Base-by-base conservation (phyloP, 2,113 vertebrate genomes). In the Rana temporaria region DNA sequence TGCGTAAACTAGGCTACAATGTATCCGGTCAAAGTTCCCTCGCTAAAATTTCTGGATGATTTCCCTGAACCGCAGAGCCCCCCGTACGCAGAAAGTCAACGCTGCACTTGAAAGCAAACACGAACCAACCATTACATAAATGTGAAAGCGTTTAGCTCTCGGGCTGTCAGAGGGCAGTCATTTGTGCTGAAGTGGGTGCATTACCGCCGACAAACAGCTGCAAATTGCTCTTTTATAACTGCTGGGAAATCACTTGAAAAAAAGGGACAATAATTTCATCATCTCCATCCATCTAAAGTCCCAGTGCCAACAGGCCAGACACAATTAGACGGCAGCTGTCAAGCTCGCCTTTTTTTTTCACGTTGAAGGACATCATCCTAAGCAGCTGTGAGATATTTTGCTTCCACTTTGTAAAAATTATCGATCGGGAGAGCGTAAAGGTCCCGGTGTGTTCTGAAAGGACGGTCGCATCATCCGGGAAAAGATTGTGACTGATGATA, bases 131-230 rank as follows among this genome's bases (percentile, higher is more conserved):
- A 70, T 22, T 42, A 70, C 52, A 38, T 53, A 15, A n/a, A 70
- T 64, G 20, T 64, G 11, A 12, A 14, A 64, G 1, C 4, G 67
- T 12, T 15, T 19, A 52, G 32, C 67, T 70, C 8, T 70, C 42
- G 22, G 20, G 7, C 52, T 70, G 42, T 70, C 38, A 70, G 4
- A 15, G 12, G n/a, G 42, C 67, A 70, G 67, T 70, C 19, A 53
- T 70, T 70, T 70, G 67, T 70, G 38, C 14, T 70, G 67, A 53
- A 48, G n/a, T 70, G 67, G 38, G 14, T 19, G 20, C 67, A 70
- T 70, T 48, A 70, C 67, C 12, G 34, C n/a, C 19, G 66, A 34
- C 30, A 20, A 70, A 70, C 67, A 30, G 62, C 12, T 22, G 11
- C 20, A 48, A 70, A 70, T 70, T 70, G 67, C 42, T 20, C 26